phyloP scores from a whole-genome alignment of 2,888 invertebrate genomes.

The Acanthosepion lycidas region DNA sequence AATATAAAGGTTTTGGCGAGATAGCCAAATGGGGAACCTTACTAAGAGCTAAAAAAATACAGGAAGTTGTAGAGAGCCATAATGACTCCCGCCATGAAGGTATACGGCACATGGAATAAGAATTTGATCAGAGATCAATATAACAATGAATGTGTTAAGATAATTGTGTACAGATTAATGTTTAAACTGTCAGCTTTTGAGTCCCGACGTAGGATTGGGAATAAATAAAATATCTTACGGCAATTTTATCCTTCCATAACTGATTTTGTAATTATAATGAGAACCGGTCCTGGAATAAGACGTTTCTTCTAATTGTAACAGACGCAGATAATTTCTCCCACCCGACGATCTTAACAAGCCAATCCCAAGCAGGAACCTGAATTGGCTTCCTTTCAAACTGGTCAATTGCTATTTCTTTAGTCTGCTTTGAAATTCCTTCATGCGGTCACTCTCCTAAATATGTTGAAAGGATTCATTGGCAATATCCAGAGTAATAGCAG shows the following conservation, averaged over 20 bases:
- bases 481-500: not conserved
- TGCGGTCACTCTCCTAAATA: not conserved
- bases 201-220: not conserved
- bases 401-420: not conserved
- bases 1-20: too few species aligned
- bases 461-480: not conserved
- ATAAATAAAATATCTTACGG: not conserved
- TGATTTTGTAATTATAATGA: not conserved
- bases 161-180: not conserved
- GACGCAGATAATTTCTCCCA: not conserved
- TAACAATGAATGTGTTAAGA: too few species aligned
- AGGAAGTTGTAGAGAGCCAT: too few species aligned
- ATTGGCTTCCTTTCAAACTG: not conserved
- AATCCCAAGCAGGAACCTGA: not conserved
- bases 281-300: not conserved
- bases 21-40: too few species aligned
- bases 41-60: too few species aligned
- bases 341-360: not conserved
- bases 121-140: too few species aligned
- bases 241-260: not conserved
- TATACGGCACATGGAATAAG: too few species aligned
- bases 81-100: too few species aligned
- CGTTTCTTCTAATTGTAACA: not conserved
- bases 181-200: not conserved
- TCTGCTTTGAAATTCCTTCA: not conserved